phyloP scores from a whole-genome alignment of 2,113 vertebrate species.

The Ia io region DNA sequence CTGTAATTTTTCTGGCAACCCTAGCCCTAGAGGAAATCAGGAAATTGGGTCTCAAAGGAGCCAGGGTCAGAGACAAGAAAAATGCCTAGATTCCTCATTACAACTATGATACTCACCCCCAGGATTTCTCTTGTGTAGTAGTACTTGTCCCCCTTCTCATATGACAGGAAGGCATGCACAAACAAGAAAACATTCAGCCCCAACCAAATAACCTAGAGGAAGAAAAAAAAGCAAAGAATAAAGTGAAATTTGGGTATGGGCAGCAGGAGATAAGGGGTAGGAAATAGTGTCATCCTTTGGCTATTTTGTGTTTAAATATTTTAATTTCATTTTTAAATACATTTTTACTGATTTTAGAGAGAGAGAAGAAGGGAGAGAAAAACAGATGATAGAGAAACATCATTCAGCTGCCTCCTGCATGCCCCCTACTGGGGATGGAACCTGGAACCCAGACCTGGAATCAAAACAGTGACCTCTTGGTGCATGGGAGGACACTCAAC shows the following conservation, averaged over 20 bases:
- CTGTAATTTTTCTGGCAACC: not conserved
- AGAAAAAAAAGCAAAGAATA: not conserved
- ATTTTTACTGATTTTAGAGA: no score
- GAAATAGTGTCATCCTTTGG: not conserved
- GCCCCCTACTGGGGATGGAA: no score
- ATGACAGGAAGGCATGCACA: constrained; percentile 85
- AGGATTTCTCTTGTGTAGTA: constrained; percentile 92
- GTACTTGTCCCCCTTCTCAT: constrained; percentile 81
- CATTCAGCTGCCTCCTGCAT: no score
- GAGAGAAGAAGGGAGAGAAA: no score
- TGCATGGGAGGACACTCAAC: no score
- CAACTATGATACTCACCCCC: constrained; percentile 84
- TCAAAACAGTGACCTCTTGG: no score
- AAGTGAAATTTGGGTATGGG: not conserved
- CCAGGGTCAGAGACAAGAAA: not conserved
- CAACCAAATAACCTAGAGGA: constrained; percentile 87
- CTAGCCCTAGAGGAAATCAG: not conserved
- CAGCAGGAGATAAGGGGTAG: not conserved
- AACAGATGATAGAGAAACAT: no score
- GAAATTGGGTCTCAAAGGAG: not conserved
- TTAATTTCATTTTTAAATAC: constrained; percentile 9
- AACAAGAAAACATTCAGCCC: constrained; percentile 92
- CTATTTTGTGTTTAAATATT: not conserved
- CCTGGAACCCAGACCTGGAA: no score
- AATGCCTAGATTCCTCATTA: not conserved